These are phyloP conservation scores for Drosophila borealis DNA, from an alignment of 2,888 invertebrate species.

Conservation along the genomic window DNA sequence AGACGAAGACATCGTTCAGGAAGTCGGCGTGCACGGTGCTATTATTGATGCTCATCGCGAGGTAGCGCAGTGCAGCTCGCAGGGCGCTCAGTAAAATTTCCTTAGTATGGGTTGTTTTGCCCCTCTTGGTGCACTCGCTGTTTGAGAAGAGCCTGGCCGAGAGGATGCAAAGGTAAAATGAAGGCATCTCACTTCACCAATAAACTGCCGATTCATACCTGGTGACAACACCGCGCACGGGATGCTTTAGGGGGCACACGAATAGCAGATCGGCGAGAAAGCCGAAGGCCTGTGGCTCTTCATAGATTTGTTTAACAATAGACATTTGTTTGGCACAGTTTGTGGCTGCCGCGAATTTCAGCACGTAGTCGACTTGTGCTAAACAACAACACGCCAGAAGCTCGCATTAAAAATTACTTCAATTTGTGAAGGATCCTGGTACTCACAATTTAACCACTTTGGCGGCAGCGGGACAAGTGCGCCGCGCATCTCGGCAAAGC, in stretches of 20 bases:
- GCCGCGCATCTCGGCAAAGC: constrained; percentile 47
- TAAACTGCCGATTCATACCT: constrained; percentile 72
- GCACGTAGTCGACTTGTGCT: constrained; percentile 38
- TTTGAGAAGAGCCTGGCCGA: constrained; percentile 54
- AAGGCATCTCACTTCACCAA: no score
- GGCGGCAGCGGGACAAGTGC: constrained; percentile 29
- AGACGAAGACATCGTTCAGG: constrained; percentile 72
- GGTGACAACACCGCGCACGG: constrained; percentile 82
- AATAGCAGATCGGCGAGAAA: constrained; percentile 83
- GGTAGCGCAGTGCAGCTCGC: constrained; percentile 51
- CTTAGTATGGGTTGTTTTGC: constrained; percentile 37
- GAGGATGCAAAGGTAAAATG: neutral
- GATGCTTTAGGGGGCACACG: constrained; percentile 83
- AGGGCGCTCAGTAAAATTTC: constrained; percentile 59
- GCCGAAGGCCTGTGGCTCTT: neutral
- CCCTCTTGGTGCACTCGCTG: constrained; percentile 18
- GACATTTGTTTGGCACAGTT: constrained; percentile 42
- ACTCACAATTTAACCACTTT: constrained; percentile 50
- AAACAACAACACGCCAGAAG: neutral
- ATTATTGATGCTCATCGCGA: constrained; percentile 47
- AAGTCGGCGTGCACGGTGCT: constrained; percentile 26
- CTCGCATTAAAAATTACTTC: neutral
- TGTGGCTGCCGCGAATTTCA: constrained; percentile 32
- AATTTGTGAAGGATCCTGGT: neutral
- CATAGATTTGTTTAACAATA: constrained; percentile 21